Percentiles rank a stretch among this genome's conserved stretches.
Conservation (phyloP, 2,113 vertebrate genomes). For the Bungarus multicinctus region DNA sequence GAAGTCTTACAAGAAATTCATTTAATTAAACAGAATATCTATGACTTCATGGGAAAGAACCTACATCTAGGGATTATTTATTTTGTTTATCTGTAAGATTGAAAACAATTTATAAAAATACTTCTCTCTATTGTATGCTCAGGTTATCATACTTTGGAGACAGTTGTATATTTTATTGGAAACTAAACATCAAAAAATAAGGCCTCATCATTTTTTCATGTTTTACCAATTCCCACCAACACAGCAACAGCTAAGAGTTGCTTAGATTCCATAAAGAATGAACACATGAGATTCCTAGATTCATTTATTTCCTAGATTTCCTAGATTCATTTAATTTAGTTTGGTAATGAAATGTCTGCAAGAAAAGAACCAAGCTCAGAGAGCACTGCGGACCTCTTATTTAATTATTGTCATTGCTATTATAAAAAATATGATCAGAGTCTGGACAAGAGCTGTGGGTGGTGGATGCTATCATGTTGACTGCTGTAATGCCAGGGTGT, state of each 20-base stretch:
- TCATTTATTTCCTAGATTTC: slow-evolving; percentile 16
- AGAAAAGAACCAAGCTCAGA: not conserved
- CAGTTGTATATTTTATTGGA: not conserved
- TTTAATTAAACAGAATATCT: not conserved
- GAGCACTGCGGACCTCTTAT: not conserved
- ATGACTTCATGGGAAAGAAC: not conserved
- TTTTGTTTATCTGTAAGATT: not conserved
- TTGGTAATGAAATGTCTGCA: not conserved
- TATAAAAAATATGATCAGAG: slow-evolving; percentile 21
- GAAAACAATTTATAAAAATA: not conserved
- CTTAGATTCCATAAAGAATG: not conserved
- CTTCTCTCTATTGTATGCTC: not conserved
- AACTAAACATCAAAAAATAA: not conserved
- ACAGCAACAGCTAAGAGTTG: not conserved
- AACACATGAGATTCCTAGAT: slow-evolving; percentile 8
- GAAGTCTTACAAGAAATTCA: not conserved
- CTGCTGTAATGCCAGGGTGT: not conserved
- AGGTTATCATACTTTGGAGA: not conserved
- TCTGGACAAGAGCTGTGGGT: not conserved
- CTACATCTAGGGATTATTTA: not conserved
- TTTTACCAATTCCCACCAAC: not conserved
- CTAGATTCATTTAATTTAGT: not conserved
- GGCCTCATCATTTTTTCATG: not conserved
- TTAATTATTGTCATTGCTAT: slow-evolving; percentile 13
- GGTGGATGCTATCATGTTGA: not conserved